Percentiles rank a stretch among this genome's conserved stretches.
Evolutionary conservation across 2,113 vertebrate species (phyloP).

Genomic region (Apaloderma vittatum): DNA sequence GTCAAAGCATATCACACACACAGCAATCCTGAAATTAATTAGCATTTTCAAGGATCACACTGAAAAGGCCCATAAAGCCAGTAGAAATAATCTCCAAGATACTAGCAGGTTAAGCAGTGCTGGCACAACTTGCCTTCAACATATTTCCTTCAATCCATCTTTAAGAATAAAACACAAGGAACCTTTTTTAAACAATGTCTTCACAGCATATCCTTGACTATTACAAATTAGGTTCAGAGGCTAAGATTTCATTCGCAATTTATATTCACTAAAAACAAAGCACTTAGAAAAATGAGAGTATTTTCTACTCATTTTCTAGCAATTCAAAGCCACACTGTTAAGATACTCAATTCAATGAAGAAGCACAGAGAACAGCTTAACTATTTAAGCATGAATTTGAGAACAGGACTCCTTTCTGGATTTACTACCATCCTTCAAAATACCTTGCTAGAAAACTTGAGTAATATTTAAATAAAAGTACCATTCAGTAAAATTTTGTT

Average conservation of each 20-base stretch:
- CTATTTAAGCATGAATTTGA: not conserved
- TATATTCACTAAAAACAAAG: not conserved
- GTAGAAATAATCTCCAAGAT: conserved; percentile 45
- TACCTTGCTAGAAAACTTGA: not conserved
- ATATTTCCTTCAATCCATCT: not conserved
- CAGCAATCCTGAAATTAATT: conserved; percentile 60
- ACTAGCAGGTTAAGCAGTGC: conserved; percentile 2
- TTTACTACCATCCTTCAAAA: not conserved
- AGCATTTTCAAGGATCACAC: conserved; percentile 53
- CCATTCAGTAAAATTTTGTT: not conserved
- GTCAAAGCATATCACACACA: conserved; percentile 57
- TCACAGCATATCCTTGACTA: not conserved
- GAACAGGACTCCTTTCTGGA: not conserved
- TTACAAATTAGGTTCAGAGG: not conserved
- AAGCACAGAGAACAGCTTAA: not conserved
- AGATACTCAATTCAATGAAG: not conserved
- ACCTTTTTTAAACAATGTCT: not conserved
- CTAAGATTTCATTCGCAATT: not conserved
- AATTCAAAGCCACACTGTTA: not conserved
- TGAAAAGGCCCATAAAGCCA: conserved; percentile 43
- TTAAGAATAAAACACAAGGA: not conserved
- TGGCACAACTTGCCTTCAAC: not conserved
- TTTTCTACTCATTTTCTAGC: not conserved
- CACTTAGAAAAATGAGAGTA: not conserved
- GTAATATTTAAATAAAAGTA: not conserved